Base-by-base conservation (phyloP, 2,888 invertebrate species). In the Pteria penguin region DNA sequence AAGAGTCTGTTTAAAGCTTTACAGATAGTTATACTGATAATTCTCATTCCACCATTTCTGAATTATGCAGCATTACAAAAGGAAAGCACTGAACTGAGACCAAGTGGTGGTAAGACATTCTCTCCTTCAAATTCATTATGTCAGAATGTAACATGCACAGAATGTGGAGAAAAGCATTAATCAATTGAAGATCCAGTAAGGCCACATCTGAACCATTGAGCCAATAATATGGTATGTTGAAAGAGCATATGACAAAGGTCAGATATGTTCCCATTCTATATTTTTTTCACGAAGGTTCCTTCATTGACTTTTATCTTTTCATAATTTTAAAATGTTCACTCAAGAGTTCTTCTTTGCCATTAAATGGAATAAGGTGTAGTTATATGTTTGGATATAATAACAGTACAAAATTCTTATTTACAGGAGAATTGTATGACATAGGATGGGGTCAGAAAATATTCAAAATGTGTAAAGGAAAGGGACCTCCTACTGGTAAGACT, bases 391-490 rank as follows among this genome's bases (percentile, higher is more conserved):
- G n/a, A n/a, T n/a, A n/a, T n/a, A n/a, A n/a, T n/a, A n/a, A n/a
- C n/a, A n/a, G n/a, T n/a, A n/a, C n/a, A n/a, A n/a, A n/a, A n/a
- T n/a, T n/a, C n/a, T n/a, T n/a, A n/a, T n/a, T n/a, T n/a, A n/a
- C n/a, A 87, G 91, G 91, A 61, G 87, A 87, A 65, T 76, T 89
- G 31, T 92, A 91, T 85, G 91, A 92, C 66, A 83, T 92, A 65
- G 91, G 91, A 4, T 89, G 85, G 84, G 90, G 90, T 26, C 91
- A 91, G 82, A 90, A 89, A 78, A 72, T 92, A 68, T 90, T 88
- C 73, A 82, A 91, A 74, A 82, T 86, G 26, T 92, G 92, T 80
- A 80, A 83, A 65, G 92, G 92, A 24, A 84, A 86, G 57, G 92
- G 91, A 4, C 72, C 84, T 33, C 92, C 92, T 14, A 91, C 92